Evolutionary conservation across 2,113 vertebrate species (phyloP), one percentile per base, ranked within the genome.

Genomic region (Nothocercus nigrocapillus): DNA sequence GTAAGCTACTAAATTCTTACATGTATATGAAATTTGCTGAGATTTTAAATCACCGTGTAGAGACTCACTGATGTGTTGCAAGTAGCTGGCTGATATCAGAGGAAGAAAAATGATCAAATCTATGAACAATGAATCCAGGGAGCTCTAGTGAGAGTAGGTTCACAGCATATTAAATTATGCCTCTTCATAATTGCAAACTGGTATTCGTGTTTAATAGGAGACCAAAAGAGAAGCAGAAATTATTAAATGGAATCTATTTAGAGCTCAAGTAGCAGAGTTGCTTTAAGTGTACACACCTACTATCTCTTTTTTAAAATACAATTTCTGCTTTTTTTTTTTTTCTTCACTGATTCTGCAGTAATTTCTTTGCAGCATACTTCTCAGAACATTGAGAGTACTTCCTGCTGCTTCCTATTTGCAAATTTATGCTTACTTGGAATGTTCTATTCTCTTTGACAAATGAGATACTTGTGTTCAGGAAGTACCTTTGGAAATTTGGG

Each of bases 1-100:
- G 91, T 96, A 95, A 95, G 93, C 91, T 84, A 16, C 90, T 94
- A 72, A 85, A 25, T 90, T 96, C 93, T 91, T 93, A 17, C 4
- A 25, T 95, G 85, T 96, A 40, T 94, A 9, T 95, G 59, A 74
- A 63, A 42, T 47, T 81, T 89, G 86, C 89, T 93, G 93, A 88
- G 79, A 63, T 94, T 70, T 51, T 58, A 93, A 79, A 76, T 84
- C 90, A 15, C 69, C 0, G 25, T 78, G 77, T 51, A 8, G 73
- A 77, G 58, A 24, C 64, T 85, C 80, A 24, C 59, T 77, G 82
- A 2, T 80, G 81, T 24, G 36, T 66, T 91, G 59, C 30, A 5
- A 40, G 49, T 21, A 38, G 79, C n/a, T 73, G 64, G 3, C 40
- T 78, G 69, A 5, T 69, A 22, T 51, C 70, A n/a, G 88, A 70